Base-by-base conservation (phyloP, 1,140 invertebrate species). In the Teleopsis dalmanni region DNA sequence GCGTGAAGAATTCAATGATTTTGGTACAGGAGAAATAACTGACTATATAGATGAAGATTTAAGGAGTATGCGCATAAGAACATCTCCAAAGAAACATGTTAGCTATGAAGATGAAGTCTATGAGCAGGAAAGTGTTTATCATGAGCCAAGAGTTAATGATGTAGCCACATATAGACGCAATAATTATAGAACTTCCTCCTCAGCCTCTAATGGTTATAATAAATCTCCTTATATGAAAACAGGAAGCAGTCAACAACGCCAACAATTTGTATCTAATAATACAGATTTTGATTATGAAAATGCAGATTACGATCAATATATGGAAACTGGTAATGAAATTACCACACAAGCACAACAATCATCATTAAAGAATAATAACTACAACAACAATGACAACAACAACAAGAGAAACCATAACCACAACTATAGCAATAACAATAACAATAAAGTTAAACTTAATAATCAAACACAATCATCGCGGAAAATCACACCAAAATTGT, bases 401-500 rank as follows among this genome's bases (percentile, higher is more conserved):
- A 52, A 60, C 57, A 61, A 60, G 54, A 62, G 52, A 52, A 59
- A 53, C 27, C 52, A 57, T 55, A 62, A 56, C 57, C 46, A 50
- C 25, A 52, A 26, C 50, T 38, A 40, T 22, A 50, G 25, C 31
- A 51, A 37, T 13, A 31, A 51, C 25, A 26, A 47, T 3, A 42
- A n/a, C 43, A 34, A 27, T 47, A 25, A 3, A 3, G 34, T 21
- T 48, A 26, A 38, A 29, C 38, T 42, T 22, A 48, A 48, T 14
- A 48, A 48, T 36, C 26, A 48, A 34, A 48, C 27, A 14, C 21
- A 19, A 16, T 35, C 43, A 46, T 34, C 41, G 45, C 54, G 52
- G 42, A 56, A 11, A 73, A 73, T 8, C 50, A 54, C 54, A 29
- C 62, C 60, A 45, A 57, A 49, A 41, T 36, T 53, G 66, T 69